Base-by-base conservation (phyloP, 2,888 invertebrate genomes). In the Automeris io region DNA sequence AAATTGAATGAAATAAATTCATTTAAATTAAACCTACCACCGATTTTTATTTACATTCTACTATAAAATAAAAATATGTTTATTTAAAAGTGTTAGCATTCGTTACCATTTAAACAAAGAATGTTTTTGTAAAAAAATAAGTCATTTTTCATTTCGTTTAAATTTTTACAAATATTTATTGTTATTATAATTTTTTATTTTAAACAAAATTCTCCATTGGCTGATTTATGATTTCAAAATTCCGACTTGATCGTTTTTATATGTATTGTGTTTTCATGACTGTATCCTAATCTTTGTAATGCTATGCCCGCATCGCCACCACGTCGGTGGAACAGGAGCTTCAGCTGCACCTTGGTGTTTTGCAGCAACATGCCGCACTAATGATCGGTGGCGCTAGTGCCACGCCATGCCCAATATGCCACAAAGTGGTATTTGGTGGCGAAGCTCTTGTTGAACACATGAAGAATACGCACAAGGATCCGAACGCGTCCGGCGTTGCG, bases 371-470 rank as follows among this genome's bases (percentile, higher is more conserved):
- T 88, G 94, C 94, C 61, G 96, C 96, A 69, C 91, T 96, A 72
- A 93, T 95, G 89, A 92, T 92, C 72, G 95, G 96, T 66, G 96
- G 96, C 61, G 95, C 96, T 51, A 94, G 95, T 69, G 95, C 96
- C 55, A 95, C 95, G 45, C 94, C 95, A 54, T 97, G 97, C 83
- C 96, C 96, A 36, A 91, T 96, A 61, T 97, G 96, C 88, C 96
- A 96, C 89, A 96, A 97, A 88, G 92, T 96, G 74, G 95, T 96
- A 88, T 91, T 96, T 66, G 95, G 95, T 56, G 95, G 95, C 51
- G 96, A 97, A 85, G 95, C 95, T 40, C 91, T 97, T 45, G 95
- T 97, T 90, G 96, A 97, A 82, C 97, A 97, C 80, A 96, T 97
- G 96, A 96, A 96, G 87, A 94, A 95, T 75, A 94, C 95, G 38